Base-by-base conservation (phyloP, 2,797 vertebrate genomes). In the Pangasius mekongensis region DNA sequence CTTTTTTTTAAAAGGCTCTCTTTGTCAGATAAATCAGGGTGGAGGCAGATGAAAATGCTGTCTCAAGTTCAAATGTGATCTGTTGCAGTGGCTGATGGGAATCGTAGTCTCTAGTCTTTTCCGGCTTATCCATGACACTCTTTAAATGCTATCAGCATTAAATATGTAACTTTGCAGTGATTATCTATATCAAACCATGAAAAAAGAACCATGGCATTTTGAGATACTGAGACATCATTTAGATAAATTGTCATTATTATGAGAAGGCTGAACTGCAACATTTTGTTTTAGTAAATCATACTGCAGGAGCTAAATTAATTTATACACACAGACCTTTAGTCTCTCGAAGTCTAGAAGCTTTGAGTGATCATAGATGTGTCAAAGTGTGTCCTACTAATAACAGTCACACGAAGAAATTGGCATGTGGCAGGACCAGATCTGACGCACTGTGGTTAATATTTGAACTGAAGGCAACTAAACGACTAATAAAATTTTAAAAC, bases 351-450 rank as follows among this genome's bases (percentile, higher is more conserved):
- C 47, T 80, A 16, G 36, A 84, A 66, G 47, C 10, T 87, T 47
- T 67, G 62, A 71, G 78, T 5, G 33, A 49, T 56, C 33, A 60
- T 18, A 77, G 14, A 27, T 47, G 49, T 83, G 80, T 39, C 54
- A 87, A 76, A 64, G 43, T 64, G 39, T 87, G 74, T 85, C 33
- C 24, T 78, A 8, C 1, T 1, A 52, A 27, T 27, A 67, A 88
- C 22, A 62, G 36, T 74, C 77, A 62, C 24, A 14, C 36, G 49
- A 18, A 60, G 22, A 84, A 11, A 47, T 7, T 11, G 52, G 43
- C 22, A 54, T 24, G 73, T 74, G 49, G 20, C 27, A 33, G 78
- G 85, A 49, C 62, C 10, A 24, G 43, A 66, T 71, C 16, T 62
- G 82, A 71, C 54, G 84, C 18, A 4, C 36, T 36, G 43, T 22